Conservation (phyloP, 2,888 invertebrate species). For the Diarsia rubi region DNA sequence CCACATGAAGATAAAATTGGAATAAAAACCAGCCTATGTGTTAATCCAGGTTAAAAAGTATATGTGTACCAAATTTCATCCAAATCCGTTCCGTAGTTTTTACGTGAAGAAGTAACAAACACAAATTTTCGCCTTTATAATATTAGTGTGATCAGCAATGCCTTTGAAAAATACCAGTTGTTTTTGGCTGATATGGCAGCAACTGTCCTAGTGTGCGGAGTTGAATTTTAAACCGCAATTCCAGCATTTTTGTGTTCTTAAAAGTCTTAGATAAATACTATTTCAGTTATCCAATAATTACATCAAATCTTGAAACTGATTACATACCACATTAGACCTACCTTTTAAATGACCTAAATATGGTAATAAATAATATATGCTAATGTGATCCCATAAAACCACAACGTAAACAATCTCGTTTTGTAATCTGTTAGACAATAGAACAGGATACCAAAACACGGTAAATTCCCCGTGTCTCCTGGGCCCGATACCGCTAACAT, state of each 20-base stretch:
- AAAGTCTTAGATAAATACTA: not conserved
- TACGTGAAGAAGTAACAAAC: too few relatives aligned
- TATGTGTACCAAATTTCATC: too few relatives aligned
- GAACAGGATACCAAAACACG: conserved; percentile 3
- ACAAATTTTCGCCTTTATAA: too few relatives aligned
- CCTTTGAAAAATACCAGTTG: not conserved
- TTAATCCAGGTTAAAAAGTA: too few relatives aligned
- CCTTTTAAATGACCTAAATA: not conserved
- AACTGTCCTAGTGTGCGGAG: too few relatives aligned
- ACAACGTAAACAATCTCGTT: not conserved
- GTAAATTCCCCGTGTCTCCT: conserved; percentile 7
- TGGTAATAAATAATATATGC: not conserved
- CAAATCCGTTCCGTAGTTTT: too few relatives aligned
- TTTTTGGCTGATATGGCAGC: not conserved
- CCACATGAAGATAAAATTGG: too few relatives aligned
- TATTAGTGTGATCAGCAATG: too few relatives aligned
- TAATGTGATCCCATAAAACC: not conserved
- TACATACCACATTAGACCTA: not conserved
- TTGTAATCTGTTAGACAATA: conserved; percentile 4
- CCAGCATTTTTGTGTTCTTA: not conserved
- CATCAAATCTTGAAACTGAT: not conserved
- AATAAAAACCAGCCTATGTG: too few relatives aligned
- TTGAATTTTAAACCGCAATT: not conserved
- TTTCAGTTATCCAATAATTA: not conserved
- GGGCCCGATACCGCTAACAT: conserved; percentile 20